phyloP scores from a whole-genome alignment of 2,113 vertebrate genomes.

The Lampris incognitus region DNA sequence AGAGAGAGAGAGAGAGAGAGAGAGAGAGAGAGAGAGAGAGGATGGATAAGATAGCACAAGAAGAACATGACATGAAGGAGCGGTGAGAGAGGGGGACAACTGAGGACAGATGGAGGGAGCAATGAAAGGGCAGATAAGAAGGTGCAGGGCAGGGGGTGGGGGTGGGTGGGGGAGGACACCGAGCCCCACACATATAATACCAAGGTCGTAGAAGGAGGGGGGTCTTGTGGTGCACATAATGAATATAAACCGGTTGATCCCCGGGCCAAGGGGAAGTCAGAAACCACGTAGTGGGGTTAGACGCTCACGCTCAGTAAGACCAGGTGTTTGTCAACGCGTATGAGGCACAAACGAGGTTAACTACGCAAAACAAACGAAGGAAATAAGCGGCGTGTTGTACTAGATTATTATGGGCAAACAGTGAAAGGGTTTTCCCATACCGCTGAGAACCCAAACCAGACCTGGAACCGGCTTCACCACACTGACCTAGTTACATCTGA shows the following conservation, averaged over 20 bases:
- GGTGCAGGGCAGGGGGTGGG: conserved; percentile 30
- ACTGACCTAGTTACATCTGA: conserved; percentile 10
- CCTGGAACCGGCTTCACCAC: neutral
- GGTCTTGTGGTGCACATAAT: conserved; percentile 5
- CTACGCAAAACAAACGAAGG: conserved; percentile 25
- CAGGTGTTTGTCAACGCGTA: conserved; percentile 14
- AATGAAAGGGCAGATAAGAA: conserved; percentile 18
- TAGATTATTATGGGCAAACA: conserved; percentile 23
- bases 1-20: neutral
- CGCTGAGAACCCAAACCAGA: neutral
- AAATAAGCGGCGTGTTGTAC: conserved; percentile 46
- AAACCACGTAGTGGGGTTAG: conserved; percentile 12
- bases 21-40: neutral
- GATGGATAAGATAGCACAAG: too few species aligned
- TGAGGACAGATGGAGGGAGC: neutral
- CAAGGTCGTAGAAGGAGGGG: conserved; percentile 56
- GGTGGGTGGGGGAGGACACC: conserved; percentile 32
- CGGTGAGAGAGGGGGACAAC: neutral
- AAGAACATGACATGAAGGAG: too few species aligned
- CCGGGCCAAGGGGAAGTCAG: conserved; percentile 26
- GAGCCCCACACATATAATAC: conserved; percentile 37
- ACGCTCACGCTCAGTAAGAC: neutral
- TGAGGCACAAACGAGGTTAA: conserved; percentile 6
- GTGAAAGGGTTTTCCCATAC: conserved; percentile 51
- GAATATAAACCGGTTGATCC: conserved; percentile 45